These are phyloP conservation scores for Dione vanillae DNA, from an alignment of 2,888 invertebrate genomes.

Conservation along the genomic window DNA sequence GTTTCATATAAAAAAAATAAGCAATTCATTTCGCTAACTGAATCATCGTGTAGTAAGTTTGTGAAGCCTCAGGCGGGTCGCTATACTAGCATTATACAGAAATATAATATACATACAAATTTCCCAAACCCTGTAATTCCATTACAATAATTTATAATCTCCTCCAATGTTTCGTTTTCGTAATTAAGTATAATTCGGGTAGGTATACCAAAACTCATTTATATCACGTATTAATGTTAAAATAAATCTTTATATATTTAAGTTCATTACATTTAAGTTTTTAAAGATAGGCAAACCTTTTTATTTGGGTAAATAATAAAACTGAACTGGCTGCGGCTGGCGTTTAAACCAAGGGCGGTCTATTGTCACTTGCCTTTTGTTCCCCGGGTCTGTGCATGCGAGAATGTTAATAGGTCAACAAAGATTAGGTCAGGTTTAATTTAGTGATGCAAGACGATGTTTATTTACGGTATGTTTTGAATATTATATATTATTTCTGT, in stretches of 20 bases:
- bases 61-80: no score
- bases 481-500: not conserved
- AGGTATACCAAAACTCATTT: no score
- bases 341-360: conserved; percentile 55
- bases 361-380: conserved; percentile 59
- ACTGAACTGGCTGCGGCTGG: conserved; percentile 34
- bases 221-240: no score
- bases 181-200: no score
- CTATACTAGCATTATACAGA: no score
- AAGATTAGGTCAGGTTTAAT: conserved; percentile 49
- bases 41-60: no score
- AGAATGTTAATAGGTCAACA: conserved; percentile 56
- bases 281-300: not conserved
- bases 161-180: no score
- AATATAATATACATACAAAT: no score
- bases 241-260: not conserved
- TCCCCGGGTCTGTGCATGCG: conserved; percentile 46
- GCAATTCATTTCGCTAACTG: no score
- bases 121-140: no score
- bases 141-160: no score
- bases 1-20: no score
- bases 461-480: conserved; percentile 16
- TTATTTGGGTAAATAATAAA: conserved; percentile 24
- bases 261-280: not conserved
- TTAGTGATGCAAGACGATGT: conserved; percentile 22